phyloP scores from a whole-genome alignment of 2,888 invertebrate species.

The Aproaerema taeniolella region DNA sequence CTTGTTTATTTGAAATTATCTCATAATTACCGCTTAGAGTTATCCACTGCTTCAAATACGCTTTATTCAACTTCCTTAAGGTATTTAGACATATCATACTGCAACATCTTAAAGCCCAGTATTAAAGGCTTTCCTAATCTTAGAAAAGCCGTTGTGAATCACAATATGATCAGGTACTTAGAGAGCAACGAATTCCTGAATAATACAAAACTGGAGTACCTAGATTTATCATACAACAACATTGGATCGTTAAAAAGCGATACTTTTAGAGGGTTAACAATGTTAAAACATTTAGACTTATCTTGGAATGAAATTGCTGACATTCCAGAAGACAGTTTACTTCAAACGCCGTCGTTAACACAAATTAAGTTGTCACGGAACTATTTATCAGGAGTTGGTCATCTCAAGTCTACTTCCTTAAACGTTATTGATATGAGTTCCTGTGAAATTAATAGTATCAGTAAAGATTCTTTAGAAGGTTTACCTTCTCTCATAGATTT shows the following conservation, averaged over 20 bases:
- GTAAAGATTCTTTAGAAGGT: slow-evolving; percentile 74
- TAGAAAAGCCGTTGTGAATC: slow-evolving; percentile 74
- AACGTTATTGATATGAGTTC: slow-evolving; percentile 79
- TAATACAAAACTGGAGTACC: slow-evolving; percentile 76
- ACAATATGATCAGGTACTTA: slow-evolving; percentile 80
- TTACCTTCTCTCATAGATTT: slow-evolving; percentile 78
- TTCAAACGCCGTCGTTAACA: slow-evolving; percentile 77
- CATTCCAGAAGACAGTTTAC: slow-evolving; percentile 78
- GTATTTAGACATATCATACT: slow-evolving; percentile 78
- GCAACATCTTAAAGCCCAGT: slow-evolving; percentile 78
- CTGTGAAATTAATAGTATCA: slow-evolving; percentile 80
- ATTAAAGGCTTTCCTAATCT: slow-evolving; percentile 80
- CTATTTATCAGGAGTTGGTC: slow-evolving; percentile 77
- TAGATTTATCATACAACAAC: slow-evolving; percentile 83
- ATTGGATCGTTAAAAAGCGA: slow-evolving; percentile 77
- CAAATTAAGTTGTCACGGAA: slow-evolving; percentile 81
- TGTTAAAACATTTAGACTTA: slow-evolving; percentile 80
- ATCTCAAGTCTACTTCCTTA: slow-evolving; percentile 77
- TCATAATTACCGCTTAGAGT: slow-evolving; percentile 76
- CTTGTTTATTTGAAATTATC: slow-evolving; percentile 79
- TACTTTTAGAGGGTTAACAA: slow-evolving; percentile 78
- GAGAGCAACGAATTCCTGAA: slow-evolving; percentile 78
- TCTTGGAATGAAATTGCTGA: slow-evolving; percentile 82
- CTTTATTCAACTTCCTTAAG: slow-evolving; percentile 73
- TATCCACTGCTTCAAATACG: slow-evolving; percentile 52